Percentiles rank a stretch among this genome's conserved stretches.
Conservation (phyloP, 2,888 invertebrate genomes). For the Steromphala cineraria region DNA sequence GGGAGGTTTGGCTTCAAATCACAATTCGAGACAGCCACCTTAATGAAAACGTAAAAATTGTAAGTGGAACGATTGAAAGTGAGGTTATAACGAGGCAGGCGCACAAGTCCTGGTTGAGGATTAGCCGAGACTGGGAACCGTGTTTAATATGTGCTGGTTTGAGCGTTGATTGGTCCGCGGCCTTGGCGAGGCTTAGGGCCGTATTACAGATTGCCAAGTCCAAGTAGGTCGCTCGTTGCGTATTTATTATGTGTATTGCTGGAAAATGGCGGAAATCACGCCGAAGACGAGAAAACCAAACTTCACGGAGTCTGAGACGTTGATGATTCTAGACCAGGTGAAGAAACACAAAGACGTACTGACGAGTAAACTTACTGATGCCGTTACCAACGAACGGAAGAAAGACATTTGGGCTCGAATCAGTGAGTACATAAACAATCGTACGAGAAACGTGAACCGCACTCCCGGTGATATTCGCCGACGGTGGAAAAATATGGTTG, state of each 20-base stretch:
- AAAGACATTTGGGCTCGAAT: background rate
- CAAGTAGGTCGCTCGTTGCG: background rate
- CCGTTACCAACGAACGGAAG: conserved; percentile 2
- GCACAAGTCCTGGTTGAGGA: background rate
- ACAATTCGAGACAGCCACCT: too few relatives aligned
- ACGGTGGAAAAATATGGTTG: conserved; percentile 9
- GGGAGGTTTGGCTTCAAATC: too few relatives aligned
- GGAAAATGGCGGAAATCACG: background rate
- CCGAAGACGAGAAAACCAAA: conserved; percentile 19
- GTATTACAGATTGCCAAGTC: background rate
- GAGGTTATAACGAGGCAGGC: too few relatives aligned
- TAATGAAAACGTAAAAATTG: too few relatives aligned
- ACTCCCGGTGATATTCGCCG: conserved; percentile 5
- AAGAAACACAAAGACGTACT: background rate
- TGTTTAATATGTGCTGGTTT: background rate
- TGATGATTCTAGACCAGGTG: conserved; percentile 2
- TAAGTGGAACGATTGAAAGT: too few relatives aligned
- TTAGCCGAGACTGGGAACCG: background rate
- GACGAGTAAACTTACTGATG: background rate
- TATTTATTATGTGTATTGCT: background rate
- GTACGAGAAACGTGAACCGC: background rate
- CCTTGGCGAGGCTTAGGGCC: conserved; percentile 6
- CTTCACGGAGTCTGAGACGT: conserved; percentile 8
- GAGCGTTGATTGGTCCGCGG: background rate
- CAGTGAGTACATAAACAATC: background rate